phyloP scores from a whole-genome alignment of 2,113 vertebrate genomes.

The Apistogramma diplotaenia region DNA sequence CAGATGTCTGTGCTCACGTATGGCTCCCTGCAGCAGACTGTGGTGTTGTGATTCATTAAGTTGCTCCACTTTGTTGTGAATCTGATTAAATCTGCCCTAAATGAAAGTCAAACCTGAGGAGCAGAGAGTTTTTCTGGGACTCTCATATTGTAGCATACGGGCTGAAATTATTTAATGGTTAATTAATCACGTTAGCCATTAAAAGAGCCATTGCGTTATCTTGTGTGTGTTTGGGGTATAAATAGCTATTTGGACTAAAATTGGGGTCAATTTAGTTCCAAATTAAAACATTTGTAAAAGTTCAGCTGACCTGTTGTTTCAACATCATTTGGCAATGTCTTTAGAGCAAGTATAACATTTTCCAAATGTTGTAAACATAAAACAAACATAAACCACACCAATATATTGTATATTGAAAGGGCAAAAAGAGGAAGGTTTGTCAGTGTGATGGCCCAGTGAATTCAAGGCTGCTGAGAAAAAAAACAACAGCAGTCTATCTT shows the following conservation, averaged over 20 bases:
- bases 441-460: neutral
- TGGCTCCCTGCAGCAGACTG: constrained; percentile 19
- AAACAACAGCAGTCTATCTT: too few relatives aligned
- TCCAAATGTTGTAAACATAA: neutral
- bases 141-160: neutral
- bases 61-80: constrained; percentile 33
- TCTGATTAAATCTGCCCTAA: constrained; percentile 28
- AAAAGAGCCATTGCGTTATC: neutral
- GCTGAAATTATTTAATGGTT: neutral
- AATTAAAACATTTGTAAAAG: neutral
- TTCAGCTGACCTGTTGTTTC: neutral
- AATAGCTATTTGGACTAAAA: neutral
- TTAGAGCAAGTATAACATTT: too few relatives aligned
- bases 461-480: too few relatives aligned
- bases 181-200: neutral
- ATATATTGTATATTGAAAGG: rapidly evolving
- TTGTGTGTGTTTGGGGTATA: neutral
- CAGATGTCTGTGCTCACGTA: constrained; percentile 44
- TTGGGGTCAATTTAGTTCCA: neutral
- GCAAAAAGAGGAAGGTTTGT: neutral
- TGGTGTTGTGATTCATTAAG: constrained; percentile 42
- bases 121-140: neutral
- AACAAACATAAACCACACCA: neutral
- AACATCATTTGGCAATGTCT: neutral
- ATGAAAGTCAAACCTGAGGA: constrained; percentile 14